Evolutionary conservation across 2,113 vertebrate genomes (phyloP).

Genomic region (Stictonetta naevosa): DNA sequence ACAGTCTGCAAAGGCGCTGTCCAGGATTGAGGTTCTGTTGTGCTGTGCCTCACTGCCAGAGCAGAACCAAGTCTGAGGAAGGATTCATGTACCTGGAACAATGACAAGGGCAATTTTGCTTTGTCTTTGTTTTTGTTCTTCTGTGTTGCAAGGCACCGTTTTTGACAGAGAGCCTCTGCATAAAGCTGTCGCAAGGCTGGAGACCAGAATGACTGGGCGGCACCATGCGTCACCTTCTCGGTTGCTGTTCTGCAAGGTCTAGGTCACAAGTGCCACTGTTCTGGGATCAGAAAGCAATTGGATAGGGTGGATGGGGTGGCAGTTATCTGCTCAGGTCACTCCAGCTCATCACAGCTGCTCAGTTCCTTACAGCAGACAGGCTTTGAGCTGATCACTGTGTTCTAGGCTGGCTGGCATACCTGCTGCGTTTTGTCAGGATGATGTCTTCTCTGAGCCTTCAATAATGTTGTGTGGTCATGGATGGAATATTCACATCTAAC

Average conservation of each 20-base stretch:
- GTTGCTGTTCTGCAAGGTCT: neutral
- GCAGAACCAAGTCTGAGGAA: neutral
- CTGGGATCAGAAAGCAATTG: neutral
- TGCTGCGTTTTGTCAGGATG: neutral
- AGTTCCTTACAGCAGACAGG: neutral
- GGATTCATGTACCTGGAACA: neutral
- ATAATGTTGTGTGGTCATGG: neutral
- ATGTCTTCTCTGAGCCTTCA: neutral
- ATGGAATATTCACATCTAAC: neutral
- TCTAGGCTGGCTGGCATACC: neutral
- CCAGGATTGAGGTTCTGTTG: neutral
- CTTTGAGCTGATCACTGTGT: neutral
- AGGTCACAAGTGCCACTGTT: neutral
- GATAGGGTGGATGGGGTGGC: neutral
- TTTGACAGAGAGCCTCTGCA: neutral
- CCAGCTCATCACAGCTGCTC: neutral
- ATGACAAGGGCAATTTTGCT: neutral
- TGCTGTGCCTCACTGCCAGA: neutral
- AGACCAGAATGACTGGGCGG: neutral
- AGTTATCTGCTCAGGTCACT: neutral
- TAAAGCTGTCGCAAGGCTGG: neutral
- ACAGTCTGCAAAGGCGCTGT: neutral
- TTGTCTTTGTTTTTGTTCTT: neutral
- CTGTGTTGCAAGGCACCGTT: neutral
- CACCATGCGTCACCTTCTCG: accelerated